Conservation (phyloP, 64 coral and sea anemone genomes). For the Stylophora pistillata region DNA sequence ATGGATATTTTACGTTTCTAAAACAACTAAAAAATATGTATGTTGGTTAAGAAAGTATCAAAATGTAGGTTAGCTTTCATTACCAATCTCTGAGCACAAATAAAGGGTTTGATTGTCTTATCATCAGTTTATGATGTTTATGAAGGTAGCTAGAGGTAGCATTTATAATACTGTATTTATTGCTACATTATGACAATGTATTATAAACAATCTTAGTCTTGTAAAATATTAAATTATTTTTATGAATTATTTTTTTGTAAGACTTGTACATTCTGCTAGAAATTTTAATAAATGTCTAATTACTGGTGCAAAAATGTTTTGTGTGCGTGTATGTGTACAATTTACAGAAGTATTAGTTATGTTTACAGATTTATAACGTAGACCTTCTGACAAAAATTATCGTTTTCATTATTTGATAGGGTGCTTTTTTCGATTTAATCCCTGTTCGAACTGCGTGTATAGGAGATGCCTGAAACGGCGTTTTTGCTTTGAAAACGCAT, state of each 20-base stretch:
- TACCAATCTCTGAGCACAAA: background rate
- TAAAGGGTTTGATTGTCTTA: background rate
- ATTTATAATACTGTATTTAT: slow-evolving; percentile 28
- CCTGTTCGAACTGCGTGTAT: too few species aligned
- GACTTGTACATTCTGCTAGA: slow-evolving; percentile 10
- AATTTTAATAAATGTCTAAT: slow-evolving; percentile 36
- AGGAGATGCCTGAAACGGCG: too few species aligned
- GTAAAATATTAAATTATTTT: slow-evolving; percentile 55
- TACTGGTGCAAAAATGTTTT: background rate
- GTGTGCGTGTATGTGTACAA: background rate
- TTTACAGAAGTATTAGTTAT: background rate
- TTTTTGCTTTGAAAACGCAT: too few species aligned
- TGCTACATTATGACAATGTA: slow-evolving; percentile 14
- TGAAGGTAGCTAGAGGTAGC: background rate
- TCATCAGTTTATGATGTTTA: background rate
- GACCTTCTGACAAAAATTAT: too few species aligned
- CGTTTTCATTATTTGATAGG: too few species aligned
- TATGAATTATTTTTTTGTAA: slow-evolving; percentile 40
- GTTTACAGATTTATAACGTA: background rate
- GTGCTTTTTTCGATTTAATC: too few species aligned
- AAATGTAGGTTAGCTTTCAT: background rate
- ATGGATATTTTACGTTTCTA: slow-evolving; percentile 25
- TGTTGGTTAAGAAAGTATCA: background rate
- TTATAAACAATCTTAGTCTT: slow-evolving; percentile 47
- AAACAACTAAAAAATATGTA: background rate